Base-by-base conservation (phyloP, 2,888 invertebrate genomes). In the Drosophila infuscata region DNA sequence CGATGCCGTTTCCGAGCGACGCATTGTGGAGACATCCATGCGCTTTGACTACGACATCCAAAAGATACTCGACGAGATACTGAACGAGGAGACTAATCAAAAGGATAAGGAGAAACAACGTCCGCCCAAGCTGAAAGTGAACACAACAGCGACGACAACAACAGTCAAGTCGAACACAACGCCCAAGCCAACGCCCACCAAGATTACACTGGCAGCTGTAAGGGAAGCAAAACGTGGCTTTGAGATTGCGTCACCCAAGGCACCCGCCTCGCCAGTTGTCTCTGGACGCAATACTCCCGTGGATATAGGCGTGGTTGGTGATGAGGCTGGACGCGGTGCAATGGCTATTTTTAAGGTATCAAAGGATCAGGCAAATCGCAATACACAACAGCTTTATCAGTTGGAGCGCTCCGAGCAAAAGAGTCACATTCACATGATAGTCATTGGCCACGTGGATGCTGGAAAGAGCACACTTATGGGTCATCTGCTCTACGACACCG, bases 371-470 rank as follows among this genome's bases (percentile, higher is more conserved):
- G 94, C 94, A 49, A 94, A 94, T 57, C 93, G 92, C 52, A 94
- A 93, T 91, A 90, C 91, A 2, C 92, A 93, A 73, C 87, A 92
- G 51, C 94, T 96, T 80, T 98, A 96, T 88, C 94, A 94, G 58
- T 96, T 95, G 85, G 97, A 97, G 91, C 95, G 98, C 80, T 96
- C 96, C 0, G 94, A 95, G n/a, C 95, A 95, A 20, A 99, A 99
- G 91, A 96, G 97, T 43, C 96, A 97, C 90, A 94, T 99, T 70
- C 98, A 99, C 91, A 95, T 99, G 94, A 97, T 98, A 74, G 97
- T 98, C 12, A 96, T 97, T 92, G 99, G 97, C 12, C 99, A 99
- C 94, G 99, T 99, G 3, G 99, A 92, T 64, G 93, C 92, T 6
- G 93, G 93, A 0, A 93, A 93, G 71, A 93, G 93, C 73, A 93